phyloP scores from a whole-genome alignment of 2,113 vertebrate genomes.

The Melospiza melodia region DNA sequence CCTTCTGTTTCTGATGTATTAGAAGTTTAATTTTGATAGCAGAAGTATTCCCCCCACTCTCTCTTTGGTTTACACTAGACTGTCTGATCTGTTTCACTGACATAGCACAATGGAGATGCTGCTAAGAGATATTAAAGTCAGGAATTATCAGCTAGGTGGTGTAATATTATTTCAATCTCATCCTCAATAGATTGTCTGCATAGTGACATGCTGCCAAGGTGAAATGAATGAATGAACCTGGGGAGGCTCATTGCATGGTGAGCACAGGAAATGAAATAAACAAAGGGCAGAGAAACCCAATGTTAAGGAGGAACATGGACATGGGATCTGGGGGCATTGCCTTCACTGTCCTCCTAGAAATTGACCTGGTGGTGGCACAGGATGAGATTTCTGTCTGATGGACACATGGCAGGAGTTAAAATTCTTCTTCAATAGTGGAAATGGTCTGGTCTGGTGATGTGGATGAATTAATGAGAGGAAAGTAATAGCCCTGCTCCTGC shows the following conservation, averaged over 20 bases:
- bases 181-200: constrained; percentile 10
- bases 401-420: background rate
- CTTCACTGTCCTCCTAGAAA: background rate
- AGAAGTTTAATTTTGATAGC: constrained; percentile 36
- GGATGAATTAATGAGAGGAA: background rate
- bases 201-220: constrained; percentile 44
- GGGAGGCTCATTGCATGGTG: background rate
- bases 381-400: background rate
- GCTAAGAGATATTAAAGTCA: constrained; percentile 51
- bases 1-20: background rate
- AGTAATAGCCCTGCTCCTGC: background rate
- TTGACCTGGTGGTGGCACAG: background rate
- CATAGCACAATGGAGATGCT: constrained; percentile 30
- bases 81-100: constrained; percentile 28
- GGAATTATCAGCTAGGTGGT: background rate
- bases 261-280: constrained; percentile 15
- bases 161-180: constrained; percentile 57
- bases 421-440: background rate
- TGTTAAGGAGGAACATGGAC: background rate
- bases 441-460: background rate
- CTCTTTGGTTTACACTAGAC: background rate
- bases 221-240: constrained; percentile 36
- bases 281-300: background rate
- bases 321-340: background rate
- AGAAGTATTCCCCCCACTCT: background rate